Conservation (phyloP, 2,888 invertebrate genomes). For the Eristalinus aeneus region DNA sequence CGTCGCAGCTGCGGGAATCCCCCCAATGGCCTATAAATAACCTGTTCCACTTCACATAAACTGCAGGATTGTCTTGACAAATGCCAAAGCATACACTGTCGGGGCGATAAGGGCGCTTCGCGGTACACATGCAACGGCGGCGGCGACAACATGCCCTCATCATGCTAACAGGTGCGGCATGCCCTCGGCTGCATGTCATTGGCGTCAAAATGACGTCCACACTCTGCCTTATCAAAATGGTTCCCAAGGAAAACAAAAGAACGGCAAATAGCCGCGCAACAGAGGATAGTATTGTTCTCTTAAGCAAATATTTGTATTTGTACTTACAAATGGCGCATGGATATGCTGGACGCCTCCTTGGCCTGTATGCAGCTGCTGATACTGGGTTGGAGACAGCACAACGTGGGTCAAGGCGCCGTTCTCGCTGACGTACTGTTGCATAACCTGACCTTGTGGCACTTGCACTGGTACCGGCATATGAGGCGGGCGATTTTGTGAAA, state of each 20-base stretch:
- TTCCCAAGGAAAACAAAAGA: neutral
- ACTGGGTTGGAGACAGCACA: slow-evolving; percentile 90
- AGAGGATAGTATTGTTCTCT: neutral
- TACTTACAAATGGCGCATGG: slow-evolving; percentile 86
- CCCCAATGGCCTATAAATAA: slow-evolving; percentile 24
- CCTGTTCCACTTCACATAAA: slow-evolving; percentile 4
- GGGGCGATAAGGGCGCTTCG: slow-evolving; percentile 8
- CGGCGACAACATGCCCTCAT: neutral
- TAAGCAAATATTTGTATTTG: neutral
- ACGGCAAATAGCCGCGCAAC: neutral
- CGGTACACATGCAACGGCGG: neutral
- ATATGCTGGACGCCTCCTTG: slow-evolving; percentile 82
- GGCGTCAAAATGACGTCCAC: neutral
- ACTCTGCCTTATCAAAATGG: neutral
- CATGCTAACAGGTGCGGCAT: slow-evolving; percentile 10
- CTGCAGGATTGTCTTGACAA: slow-evolving; percentile 1
- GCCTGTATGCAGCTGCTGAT: slow-evolving; percentile 80
- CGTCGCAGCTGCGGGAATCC: slow-evolving; percentile 15
- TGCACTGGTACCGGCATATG: slow-evolving; percentile 93
- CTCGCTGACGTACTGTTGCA: slow-evolving; percentile 96
- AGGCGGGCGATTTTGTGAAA: slow-evolving; percentile 89
- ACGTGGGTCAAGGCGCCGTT: slow-evolving; percentile 93
- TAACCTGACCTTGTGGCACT: slow-evolving; percentile 94
- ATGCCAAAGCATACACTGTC: slow-evolving; percentile 5
- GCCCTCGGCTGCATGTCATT: slow-evolving; percentile 14